These are phyloP conservation scores for Actias luna DNA, from an alignment of 2,888 invertebrate species.

Conservation along the genomic window DNA sequence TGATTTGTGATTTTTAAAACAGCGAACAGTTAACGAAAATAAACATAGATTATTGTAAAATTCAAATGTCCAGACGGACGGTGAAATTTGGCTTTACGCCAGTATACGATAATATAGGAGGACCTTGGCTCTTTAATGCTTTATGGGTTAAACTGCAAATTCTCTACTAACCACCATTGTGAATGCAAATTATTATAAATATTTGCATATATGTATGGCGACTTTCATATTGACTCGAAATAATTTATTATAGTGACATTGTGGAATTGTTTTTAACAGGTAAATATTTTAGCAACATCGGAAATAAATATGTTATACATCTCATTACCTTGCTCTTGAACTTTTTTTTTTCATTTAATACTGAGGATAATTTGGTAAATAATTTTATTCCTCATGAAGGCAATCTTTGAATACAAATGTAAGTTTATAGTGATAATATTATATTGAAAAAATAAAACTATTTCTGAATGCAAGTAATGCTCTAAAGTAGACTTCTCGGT, in stretches of 20 bases:
- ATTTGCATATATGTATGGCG: slow-evolving; percentile 26
- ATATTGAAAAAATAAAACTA: background rate
- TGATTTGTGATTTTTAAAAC: slow-evolving; percentile 45
- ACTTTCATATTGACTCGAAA: slow-evolving; percentile 27
- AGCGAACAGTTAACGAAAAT: slow-evolving; percentile 49
- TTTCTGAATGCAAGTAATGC: background rate
- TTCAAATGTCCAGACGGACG: slow-evolving; percentile 53
- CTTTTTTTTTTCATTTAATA: slow-evolving; percentile 16
- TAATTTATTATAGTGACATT: slow-evolving; percentile 21
- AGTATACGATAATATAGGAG: slow-evolving; percentile 42
- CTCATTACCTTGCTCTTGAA: slow-evolving; percentile 15
- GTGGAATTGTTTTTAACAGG: slow-evolving; percentile 7
- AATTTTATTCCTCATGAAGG: background rate
- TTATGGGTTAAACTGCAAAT: slow-evolving; percentile 44
- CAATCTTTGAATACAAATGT: background rate
- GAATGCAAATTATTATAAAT: slow-evolving; percentile 27
- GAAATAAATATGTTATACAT: slow-evolving; percentile 6
- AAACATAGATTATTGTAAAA: slow-evolving; percentile 50
- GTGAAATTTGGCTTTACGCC: slow-evolving; percentile 55
- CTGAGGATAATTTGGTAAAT: background rate
- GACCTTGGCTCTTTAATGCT: slow-evolving; percentile 57
- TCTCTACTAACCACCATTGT: slow-evolving; percentile 38
- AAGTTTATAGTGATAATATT: background rate
- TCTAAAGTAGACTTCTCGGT: no score
- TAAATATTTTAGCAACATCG: slow-evolving; percentile 13